Percentiles rank a stretch among this genome's conserved stretches.
These are phyloP conservation scores for Ormyrus labotus DNA, from an alignment of 2,888 invertebrate genomes.

Conservation along the genomic window DNA sequence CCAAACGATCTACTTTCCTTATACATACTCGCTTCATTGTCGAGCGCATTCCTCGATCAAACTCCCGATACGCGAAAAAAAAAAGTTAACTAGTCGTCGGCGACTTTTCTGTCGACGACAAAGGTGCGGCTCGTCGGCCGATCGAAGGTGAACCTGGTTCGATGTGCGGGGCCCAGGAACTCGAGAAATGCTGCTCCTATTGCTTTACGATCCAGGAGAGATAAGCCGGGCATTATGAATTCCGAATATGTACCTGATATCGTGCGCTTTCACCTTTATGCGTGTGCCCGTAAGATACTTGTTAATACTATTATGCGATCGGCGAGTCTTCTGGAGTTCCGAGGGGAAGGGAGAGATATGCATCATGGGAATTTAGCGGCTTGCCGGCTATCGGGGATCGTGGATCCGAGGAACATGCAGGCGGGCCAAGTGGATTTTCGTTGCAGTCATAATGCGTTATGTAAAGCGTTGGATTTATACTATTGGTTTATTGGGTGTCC, in stretches of 20 bases:
- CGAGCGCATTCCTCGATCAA: too few species aligned
- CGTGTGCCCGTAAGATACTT: background rate
- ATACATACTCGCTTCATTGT: too few species aligned
- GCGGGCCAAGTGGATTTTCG: too few species aligned
- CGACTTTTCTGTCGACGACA: background rate
- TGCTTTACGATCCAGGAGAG: background rate
- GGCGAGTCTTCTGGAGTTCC: background rate
- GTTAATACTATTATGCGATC: background rate
- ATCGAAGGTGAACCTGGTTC: slow-evolving; percentile 38
- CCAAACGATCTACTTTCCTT: too few species aligned
- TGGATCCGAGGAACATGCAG: background rate
- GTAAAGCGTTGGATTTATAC: too few species aligned
- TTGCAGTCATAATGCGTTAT: background rate
- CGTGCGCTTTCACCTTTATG: slow-evolving; percentile 16
- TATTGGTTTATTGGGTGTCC: too few species aligned
- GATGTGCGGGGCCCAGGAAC: slow-evolving; percentile 30
- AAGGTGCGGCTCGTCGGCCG: slow-evolving; percentile 10
- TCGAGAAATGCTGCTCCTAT: slow-evolving; percentile 35
- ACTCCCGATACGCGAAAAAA: too few species aligned
- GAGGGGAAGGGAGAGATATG: background rate
- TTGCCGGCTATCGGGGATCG: slow-evolving; percentile 11
- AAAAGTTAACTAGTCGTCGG: too few species aligned
- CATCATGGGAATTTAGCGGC: slow-evolving; percentile 28
- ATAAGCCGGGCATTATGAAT: slow-evolving; percentile 24
- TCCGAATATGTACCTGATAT: slow-evolving; percentile 40